A percentile compares a stretch with the other conserved stretches of the same genome.
phyloP scores from a whole-genome alignment of 1,140 invertebrate genomes.

The Bombus impatiens region DNA sequence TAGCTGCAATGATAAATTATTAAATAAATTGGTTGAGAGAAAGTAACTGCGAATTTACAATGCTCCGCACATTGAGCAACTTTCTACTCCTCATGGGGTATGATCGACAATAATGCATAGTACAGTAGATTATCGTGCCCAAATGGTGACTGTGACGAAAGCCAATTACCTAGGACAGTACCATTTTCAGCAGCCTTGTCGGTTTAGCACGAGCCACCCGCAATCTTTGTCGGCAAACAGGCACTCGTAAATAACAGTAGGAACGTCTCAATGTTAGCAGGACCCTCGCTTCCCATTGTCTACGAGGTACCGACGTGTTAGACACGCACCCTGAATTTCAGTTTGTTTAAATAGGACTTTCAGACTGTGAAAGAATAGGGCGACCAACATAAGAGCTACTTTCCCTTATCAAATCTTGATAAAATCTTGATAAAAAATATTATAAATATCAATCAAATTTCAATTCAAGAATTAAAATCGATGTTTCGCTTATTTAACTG shows the following conservation, averaged over 20 bases:
- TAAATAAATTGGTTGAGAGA: not conserved
- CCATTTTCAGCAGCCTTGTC: constrained; percentile 39
- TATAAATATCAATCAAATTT: no score
- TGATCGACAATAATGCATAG: constrained; percentile 56
- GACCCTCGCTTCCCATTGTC: constrained; percentile 33
- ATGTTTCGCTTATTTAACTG: no score
- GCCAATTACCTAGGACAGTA: constrained; percentile 21
- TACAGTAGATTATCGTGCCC: constrained; percentile 11
- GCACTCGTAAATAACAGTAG: constrained; percentile 69
- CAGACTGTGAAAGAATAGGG: not conserved
- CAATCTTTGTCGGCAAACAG: constrained; percentile 76
- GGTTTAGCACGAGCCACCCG: constrained; percentile 69
- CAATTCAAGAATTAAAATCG: no score
- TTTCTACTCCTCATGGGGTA: constrained; percentile 44
- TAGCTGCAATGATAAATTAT: not conserved
- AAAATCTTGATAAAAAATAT: not conserved
- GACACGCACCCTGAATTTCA: constrained; percentile 50
- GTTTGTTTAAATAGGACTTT: constrained; percentile 20
- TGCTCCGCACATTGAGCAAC: not conserved
- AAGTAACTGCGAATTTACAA: not conserved
- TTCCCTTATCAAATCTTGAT: not conserved
- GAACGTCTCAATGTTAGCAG: constrained; percentile 50
- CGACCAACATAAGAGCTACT: not conserved
- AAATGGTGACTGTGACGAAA: constrained; percentile 47
- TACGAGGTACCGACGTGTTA: constrained; percentile 56